These are phyloP conservation scores for Nycticryphes semicollaris DNA, from an alignment of 2,113 vertebrate species.

Conservation along the genomic window DNA sequence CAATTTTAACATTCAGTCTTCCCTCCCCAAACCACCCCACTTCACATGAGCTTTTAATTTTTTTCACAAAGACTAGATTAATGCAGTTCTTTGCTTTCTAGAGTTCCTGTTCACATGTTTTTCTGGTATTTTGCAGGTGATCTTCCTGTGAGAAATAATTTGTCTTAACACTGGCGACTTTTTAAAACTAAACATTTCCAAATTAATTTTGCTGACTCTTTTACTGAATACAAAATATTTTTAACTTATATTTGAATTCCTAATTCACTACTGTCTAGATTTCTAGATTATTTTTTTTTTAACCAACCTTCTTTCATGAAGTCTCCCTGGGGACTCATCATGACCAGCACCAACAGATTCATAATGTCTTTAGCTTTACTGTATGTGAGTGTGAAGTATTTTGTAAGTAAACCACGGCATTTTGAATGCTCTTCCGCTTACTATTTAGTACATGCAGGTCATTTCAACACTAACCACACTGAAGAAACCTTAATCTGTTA, in stretches of 20 bases:
- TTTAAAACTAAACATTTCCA: background rate
- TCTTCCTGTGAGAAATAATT: background rate
- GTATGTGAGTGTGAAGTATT: background rate
- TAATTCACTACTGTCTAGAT: background rate
- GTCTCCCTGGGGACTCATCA: background rate
- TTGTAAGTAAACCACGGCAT: slow-evolving; percentile 30
- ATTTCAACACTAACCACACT: slow-evolving; percentile 48
- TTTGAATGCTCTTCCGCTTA: background rate
- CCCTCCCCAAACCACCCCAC: background rate
- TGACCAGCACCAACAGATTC: background rate
- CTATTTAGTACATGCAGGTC: background rate
- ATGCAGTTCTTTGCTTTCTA: background rate
- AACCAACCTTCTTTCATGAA: background rate
- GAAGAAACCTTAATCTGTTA: background rate
- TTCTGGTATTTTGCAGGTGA: background rate
- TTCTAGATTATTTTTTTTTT: background rate
- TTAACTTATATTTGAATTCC: background rate
- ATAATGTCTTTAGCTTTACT: background rate
- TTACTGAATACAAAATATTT: background rate
- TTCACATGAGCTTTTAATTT: background rate
- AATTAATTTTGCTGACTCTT: background rate
- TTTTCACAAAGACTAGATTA: background rate
- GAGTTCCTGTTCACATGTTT: background rate
- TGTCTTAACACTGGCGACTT: background rate
- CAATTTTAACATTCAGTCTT: background rate